phyloP scores from a whole-genome alignment of 2,888 invertebrate genomes.

The Synanthedon myopaeformis region DNA sequence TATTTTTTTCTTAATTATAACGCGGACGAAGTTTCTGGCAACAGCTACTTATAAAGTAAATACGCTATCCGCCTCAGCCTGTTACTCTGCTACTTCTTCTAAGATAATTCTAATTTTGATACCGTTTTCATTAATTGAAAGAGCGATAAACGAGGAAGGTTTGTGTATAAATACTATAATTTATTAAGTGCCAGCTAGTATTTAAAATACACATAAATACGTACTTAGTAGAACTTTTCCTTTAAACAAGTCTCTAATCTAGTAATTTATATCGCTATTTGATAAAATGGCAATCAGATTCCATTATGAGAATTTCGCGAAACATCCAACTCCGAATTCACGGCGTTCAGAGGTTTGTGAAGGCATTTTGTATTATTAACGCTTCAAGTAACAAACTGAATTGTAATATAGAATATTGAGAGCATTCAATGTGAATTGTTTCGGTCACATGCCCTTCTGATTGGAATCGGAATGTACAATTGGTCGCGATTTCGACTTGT shows the following conservation, averaged over 20 bases:
- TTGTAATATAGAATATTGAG: constrained; percentile 5
- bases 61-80: no score
- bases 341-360: not conserved
- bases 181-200: no score
- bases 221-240: no score
- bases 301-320: constrained; percentile 7
- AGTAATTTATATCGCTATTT: not conserved
- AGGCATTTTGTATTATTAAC: constrained; percentile 18
- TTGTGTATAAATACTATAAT: no score
- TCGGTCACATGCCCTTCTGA: constrained; percentile 7
- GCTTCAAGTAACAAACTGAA: constrained; percentile 21
- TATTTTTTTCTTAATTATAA: not conserved
- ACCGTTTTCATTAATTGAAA: no score
- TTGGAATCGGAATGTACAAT: not conserved
- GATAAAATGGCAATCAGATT: constrained; percentile 4
- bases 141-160: no score
- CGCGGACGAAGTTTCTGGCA: no score
- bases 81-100: no score
- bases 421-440: constrained; percentile 20
- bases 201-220: no score
- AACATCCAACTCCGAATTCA: constrained; percentile 3
- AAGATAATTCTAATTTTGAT: no score
- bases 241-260: not conserved
- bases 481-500: no score
- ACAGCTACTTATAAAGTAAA: no score